Evolutionary conservation across 2,113 vertebrate genomes (phyloP), one percentile per base, ranked within the genome.

Genomic region (Epinephelus cyanopodus): DNA sequence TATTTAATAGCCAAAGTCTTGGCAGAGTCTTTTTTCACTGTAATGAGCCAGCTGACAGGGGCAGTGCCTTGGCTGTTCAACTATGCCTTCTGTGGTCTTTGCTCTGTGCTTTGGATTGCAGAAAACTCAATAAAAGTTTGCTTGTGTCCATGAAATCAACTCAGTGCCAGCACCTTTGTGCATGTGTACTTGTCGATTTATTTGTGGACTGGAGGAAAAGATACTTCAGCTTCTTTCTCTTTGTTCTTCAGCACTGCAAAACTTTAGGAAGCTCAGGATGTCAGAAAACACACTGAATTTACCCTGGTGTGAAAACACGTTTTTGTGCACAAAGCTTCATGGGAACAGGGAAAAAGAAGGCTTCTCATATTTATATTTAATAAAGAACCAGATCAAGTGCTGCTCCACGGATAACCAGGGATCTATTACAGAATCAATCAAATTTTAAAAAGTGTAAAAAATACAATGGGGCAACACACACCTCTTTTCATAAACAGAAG

Each of bases 1-100:
- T 87, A 79, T 84, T 69, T 84, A 74, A 83, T 67, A 79, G 23
- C 78, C 72, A 78, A 68, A 74, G 67, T 81, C 74, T 89, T 83
- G 79, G 60, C 71, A 60, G 62, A 72, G 78, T 83, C 53, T 78
- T 83, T 84, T 82, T 79, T 83, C 77, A 73, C 52, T 42, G 39
- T 84, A 89, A 88, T 88, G 84, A 93, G 81, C 68, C 63, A 64
- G 48, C 70, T 84, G 86, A 87, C 78, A 88, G 47, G 56, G 52
- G 61, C 74, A 76, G 63, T 45, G 60, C 29, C 45, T 67, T 73
- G 23, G 39, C 45, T 64, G 39, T 47, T 74, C 29, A 54, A 18
- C 78, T 77, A 62, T 69, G 56, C 54, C 56, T 67, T 82, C 61
- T 61, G 23, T 37, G 56, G 18, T 42, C 61, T 23, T 39, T 39